Evolutionary conservation across 2,113 vertebrate species (phyloP).

Genomic region (Ploceus nigricollis): DNA sequence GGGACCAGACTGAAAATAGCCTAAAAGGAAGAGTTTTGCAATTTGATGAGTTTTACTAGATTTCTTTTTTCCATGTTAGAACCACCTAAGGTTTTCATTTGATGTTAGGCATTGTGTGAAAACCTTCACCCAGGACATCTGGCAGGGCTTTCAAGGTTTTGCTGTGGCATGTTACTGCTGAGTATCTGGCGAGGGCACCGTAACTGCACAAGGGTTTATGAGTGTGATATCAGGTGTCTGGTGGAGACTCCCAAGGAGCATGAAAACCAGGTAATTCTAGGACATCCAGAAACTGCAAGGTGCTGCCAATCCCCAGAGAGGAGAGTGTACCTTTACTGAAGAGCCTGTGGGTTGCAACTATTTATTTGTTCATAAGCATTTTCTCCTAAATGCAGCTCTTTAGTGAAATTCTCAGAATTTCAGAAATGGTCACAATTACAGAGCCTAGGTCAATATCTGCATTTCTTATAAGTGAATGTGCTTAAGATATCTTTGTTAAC

Average conservation of each 20-base stretch:
- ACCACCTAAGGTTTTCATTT: background rate
- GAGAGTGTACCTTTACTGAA: background rate
- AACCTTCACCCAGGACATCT: background rate
- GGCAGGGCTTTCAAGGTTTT: background rate
- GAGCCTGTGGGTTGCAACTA: background rate
- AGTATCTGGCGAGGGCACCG: rapidly evolving
- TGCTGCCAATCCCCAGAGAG: background rate
- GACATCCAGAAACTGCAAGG: background rate
- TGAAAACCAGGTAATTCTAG: background rate
- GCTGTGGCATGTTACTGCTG: background rate
- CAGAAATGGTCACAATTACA: background rate
- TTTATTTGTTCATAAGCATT: background rate
- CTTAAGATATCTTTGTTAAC: background rate
- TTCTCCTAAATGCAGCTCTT: background rate
- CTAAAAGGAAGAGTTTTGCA: background rate
- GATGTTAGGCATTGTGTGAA: background rate
- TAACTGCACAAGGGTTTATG: background rate
- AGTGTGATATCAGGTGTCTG: background rate
- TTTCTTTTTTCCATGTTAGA: background rate
- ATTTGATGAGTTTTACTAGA: background rate
- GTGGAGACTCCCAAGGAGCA: background rate
- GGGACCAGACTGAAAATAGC: background rate
- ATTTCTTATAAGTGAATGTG: background rate
- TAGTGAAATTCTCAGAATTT: background rate
- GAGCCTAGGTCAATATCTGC: background rate